Base-by-base conservation (phyloP, 2,113 vertebrate species). In the Glaucidium brasilianum region DNA sequence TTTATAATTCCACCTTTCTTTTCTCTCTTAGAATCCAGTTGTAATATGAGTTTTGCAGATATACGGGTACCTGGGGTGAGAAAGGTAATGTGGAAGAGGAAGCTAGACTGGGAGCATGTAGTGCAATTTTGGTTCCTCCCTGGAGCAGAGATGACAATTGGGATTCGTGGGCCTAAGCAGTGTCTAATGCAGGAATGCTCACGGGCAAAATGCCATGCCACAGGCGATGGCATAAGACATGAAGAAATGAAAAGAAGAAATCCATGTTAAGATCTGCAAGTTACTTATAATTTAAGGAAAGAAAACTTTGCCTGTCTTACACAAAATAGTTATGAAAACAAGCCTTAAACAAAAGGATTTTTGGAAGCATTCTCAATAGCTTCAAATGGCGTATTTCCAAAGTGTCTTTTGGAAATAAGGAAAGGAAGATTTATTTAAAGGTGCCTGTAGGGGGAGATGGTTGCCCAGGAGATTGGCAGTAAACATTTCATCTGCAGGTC, bases 361-460 rank as follows among this genome's bases (percentile, higher is more conserved):
- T 89, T 74, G 53, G 52, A 90, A 94, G 67, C 47, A 34, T 67
- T 88, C 62, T 88, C 72, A 73, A 34, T 50, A 90, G 94, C 74
- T 75, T 93, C 67, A 66, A 69, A 59, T 82, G 96, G 89, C 85
- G 0, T 11, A 34, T 82, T 91, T 96, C 96, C 91, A 91, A 91
- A 86, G 41, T 20, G 80, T 53, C 84, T 76, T 91, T 81, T 72
- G 45, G 67, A 89, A 96, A 92, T 63, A 86, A 67, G 53, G 15
- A 91, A 81, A 53, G 45, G 72, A 49, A 94, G 73, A 95, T 96
- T 95, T 93, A 96, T 91, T 90, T 56, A 87, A 95, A 97, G 87
- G 87, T 97, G 95, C 93, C 96, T 96, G 89, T 85, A 96, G 95
- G 93, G 96, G 95, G 91, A 94, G 91, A 82, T 94, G 95, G 91